Conservation (phyloP, 2,888 invertebrate species). For the Athalia rosae region DNA sequence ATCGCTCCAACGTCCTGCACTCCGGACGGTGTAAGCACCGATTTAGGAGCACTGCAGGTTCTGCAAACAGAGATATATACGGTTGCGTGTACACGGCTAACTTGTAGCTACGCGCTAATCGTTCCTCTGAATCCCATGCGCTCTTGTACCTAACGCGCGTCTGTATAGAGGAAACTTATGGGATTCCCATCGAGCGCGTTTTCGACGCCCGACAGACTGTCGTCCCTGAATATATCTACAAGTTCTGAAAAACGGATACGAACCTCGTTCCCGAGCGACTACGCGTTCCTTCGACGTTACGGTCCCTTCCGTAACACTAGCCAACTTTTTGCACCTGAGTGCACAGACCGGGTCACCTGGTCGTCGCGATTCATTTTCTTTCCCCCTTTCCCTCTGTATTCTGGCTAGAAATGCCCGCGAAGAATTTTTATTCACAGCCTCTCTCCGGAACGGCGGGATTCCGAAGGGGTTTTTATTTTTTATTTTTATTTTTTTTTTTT, state of each 20-base stretch:
- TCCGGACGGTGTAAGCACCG: slow-evolving; percentile 4
- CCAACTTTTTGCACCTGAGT: slow-evolving; percentile 16
- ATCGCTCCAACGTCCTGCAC: slow-evolving; percentile 2
- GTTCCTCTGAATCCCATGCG: neutral
- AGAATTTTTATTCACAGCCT: neutral
- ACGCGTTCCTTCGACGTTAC: slow-evolving; percentile 5
- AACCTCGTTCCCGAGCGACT: too few species aligned
- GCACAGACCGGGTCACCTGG: slow-evolving; percentile 4
- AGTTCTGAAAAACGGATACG: slow-evolving; percentile 16
- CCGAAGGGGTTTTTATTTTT: too few species aligned
- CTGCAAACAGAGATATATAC: neutral
- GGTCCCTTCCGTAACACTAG: slow-evolving; percentile 22
- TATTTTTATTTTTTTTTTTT: too few species aligned
- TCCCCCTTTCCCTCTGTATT: neutral
- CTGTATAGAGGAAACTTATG: slow-evolving; percentile 29
- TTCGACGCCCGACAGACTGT: slow-evolving; percentile 15
- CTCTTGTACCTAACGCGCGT: neutral
- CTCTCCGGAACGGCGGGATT: too few species aligned
- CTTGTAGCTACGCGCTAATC: slow-evolving; percentile 33
- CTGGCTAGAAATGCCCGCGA: too few species aligned
- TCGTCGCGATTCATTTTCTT: neutral
- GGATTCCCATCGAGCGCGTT: slow-evolving; percentile 36
- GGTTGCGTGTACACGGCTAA: slow-evolving; percentile 3
- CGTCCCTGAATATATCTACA: slow-evolving; percentile 20
- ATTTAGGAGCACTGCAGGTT: slow-evolving; percentile 30